Conservation (phyloP, 2,797 vertebrate species). For the Anabacerthia variegaticeps region DNA sequence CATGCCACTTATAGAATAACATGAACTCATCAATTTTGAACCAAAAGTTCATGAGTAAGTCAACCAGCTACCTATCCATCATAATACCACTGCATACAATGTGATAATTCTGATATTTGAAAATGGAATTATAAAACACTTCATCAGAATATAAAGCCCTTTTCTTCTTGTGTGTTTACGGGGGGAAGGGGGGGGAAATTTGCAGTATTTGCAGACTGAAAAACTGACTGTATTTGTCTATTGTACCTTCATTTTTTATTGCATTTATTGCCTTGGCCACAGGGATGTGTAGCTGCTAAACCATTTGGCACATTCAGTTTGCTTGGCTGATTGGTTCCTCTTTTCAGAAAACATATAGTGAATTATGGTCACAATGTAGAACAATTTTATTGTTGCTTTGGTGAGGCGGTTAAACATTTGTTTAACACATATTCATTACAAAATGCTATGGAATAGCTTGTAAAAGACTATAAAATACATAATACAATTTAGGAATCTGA, state of each 20-base stretch:
- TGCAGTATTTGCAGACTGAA: neutral
- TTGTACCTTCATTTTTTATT: neutral
- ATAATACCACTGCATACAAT: neutral
- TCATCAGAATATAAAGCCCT: neutral
- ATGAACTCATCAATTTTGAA: neutral
- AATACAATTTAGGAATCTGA: neutral
- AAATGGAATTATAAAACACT: neutral
- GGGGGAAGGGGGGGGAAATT: rapidly evolving
- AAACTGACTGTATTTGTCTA: neutral
- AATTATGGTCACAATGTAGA: neutral
- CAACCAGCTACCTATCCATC: rapidly evolving
- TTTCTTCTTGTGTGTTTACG: neutral
- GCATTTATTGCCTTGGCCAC: neutral
- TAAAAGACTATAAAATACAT: constrained; percentile 1
- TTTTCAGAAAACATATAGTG: neutral
- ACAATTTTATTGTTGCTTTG: neutral
- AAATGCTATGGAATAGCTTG: neutral
- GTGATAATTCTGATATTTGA: neutral
- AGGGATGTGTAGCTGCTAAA: neutral
- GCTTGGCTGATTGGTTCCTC: neutral
- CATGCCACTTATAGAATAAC: neutral
- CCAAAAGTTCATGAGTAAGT: neutral
- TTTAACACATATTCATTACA: neutral
- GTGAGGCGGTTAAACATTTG: neutral
- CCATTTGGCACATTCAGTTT: neutral